These are phyloP conservation scores for Clupea harengus DNA, from an alignment of 2,113 vertebrate genomes.

Conservation along the genomic window DNA sequence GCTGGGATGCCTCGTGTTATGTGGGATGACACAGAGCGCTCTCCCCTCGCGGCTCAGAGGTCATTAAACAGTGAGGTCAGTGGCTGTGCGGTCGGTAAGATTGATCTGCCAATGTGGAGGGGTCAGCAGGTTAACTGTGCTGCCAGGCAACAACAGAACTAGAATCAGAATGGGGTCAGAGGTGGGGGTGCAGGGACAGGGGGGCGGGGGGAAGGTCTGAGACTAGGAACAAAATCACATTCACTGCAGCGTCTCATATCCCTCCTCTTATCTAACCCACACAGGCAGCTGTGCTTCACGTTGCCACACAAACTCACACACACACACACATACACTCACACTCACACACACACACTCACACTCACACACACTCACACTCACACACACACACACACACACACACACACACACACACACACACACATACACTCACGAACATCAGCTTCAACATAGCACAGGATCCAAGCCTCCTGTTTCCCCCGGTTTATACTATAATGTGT, in stretches of 20 bases:
- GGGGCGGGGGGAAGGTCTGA: no score
- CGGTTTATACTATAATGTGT: no score
- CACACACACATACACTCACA: not conserved
- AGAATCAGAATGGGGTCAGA: not conserved
- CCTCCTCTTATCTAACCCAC: not conserved
- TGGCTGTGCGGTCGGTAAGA: not conserved
- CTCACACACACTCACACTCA: no score
- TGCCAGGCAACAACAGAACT: not conserved
- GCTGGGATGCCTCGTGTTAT: not conserved
- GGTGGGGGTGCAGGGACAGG: no score
- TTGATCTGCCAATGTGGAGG: not conserved
- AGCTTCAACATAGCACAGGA: no score
- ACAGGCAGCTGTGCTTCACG: no score
- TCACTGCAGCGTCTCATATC: not conserved
- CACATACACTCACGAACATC: no score
- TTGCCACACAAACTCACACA: not conserved
- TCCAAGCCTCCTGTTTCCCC: no score
- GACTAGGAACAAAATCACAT: not conserved
- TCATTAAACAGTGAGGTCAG: slow-evolving; percentile 8
- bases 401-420: no score
- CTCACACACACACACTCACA: no score
- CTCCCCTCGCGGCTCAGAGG: not conserved
- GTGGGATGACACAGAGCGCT: no score
- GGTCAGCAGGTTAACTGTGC: slow-evolving; percentile 3
- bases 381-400: no score